Conservation (phyloP, 2,797 vertebrate genomes). For the Huso huso region DNA sequence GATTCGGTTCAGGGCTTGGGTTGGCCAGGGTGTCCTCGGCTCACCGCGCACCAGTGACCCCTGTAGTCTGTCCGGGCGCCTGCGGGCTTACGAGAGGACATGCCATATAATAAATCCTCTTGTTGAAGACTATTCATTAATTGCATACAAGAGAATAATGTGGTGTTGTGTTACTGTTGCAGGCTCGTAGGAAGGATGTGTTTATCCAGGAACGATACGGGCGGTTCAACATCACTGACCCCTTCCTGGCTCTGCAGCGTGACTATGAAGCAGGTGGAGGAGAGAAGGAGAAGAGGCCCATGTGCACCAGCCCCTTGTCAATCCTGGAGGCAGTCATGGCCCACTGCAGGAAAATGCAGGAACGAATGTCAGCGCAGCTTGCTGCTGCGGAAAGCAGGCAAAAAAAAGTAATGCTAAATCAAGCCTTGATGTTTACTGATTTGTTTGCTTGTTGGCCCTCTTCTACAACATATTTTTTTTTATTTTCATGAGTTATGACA, state of each 20-base stretch:
- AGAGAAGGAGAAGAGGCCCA: conserved; percentile 68
- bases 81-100: neutral
- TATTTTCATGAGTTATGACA: too few species aligned
- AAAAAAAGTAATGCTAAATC: conserved; percentile 71
- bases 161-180: conserved; percentile 16
- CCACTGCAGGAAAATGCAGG: conserved; percentile 97
- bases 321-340: conserved; percentile 95
- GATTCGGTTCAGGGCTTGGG: too few species aligned
- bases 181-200: conserved; percentile 91
- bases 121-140: too few species aligned
- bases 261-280: conserved; percentile 78
- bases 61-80: too few species aligned
- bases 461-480: too few species aligned
- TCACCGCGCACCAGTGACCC: too few species aligned
- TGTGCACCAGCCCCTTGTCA: conserved; percentile 83
- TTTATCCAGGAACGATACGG: conserved; percentile 93
- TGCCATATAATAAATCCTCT: neutral
- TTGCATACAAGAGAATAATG: neutral
- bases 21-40: too few species aligned
- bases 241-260: conserved; percentile 91
- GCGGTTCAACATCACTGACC: conserved; percentile 89
- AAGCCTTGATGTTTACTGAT: neutral
- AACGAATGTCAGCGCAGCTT: conserved; percentile 87
- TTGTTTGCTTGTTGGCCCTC: too few species aligned
- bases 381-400: conserved; percentile 86